Evolutionary conservation across 2,888 invertebrate species (phyloP).

Genomic region (Idaea straminata): DNA sequence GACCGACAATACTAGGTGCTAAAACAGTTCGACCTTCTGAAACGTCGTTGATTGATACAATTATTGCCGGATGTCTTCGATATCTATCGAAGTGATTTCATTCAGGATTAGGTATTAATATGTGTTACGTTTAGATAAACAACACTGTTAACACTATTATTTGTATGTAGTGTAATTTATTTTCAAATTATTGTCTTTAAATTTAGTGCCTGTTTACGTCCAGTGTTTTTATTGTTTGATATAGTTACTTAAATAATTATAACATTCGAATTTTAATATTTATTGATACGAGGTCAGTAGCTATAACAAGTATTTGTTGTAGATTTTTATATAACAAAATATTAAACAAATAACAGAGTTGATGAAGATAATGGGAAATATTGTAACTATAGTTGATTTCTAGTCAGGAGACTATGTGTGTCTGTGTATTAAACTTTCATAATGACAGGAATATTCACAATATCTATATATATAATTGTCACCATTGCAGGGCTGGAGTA

Average conservation of each 20-base stretch:
- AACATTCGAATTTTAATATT: conserved; percentile 70
- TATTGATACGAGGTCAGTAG: conserved; percentile 77
- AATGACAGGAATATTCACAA: conserved; percentile 26
- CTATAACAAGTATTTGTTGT: conserved; percentile 54
- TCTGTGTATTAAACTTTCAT: conserved; percentile 58
- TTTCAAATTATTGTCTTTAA: conserved; percentile 61
- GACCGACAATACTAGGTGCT: conserved; percentile 80
- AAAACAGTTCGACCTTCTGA: conserved; percentile 74
- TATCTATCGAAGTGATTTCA: conserved; percentile 60
- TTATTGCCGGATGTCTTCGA: conserved; percentile 65
- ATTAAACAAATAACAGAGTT: conserved; percentile 53
- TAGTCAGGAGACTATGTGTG: conserved; percentile 75
- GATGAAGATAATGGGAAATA: conserved; percentile 45
- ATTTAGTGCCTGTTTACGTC: conserved; percentile 74
- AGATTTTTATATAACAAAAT: conserved; percentile 51
- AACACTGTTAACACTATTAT: conserved; percentile 66
- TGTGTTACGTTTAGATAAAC: conserved; percentile 71
- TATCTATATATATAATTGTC: neutral
- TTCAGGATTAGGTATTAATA: conserved; percentile 69
- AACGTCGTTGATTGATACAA: conserved; percentile 63
- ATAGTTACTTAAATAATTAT: conserved; percentile 60
- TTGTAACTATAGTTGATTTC: conserved; percentile 66
- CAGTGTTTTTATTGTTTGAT: conserved; percentile 69
- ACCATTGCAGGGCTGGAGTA: conserved; percentile 25
- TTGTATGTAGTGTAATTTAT: conserved; percentile 75